Base-by-base conservation (phyloP, 2,888 invertebrate genomes). In the Epirrhoe tristata region DNA sequence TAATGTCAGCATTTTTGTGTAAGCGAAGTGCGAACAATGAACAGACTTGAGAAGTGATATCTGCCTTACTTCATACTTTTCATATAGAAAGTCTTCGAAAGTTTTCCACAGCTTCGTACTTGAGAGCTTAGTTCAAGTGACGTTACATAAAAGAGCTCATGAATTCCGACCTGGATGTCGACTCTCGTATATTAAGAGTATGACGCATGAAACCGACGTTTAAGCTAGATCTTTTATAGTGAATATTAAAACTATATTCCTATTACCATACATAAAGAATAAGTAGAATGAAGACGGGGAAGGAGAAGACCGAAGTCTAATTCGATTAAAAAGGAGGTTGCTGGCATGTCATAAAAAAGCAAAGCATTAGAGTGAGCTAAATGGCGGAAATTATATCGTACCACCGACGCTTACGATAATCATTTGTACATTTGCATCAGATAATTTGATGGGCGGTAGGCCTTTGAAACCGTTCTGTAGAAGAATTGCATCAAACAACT, bases 91-190 rank as follows among this genome's bases (percentile, higher is more conserved):
- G 77, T 84, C 74, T 77, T 79, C 74, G 80, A 84, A 89, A 88
- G 77, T 87, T 88, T 79, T 77, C 75, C 69, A 76, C 77, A 77
- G 84, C 79, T 82, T 80, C 75, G 75, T 81, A 81, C 80, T 85
- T 82, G 67, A 70, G 74, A 76, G 76, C 77, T 77, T 76, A 81
- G 79, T 83, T 85, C 82, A 83, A 88, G 85, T 83, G 81, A 81
- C 81, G 79, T 87, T 81, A 83, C 76, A 84, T 82, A 83, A 83
- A 84, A 85, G 80, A 81, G 73, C 80, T 80, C 80, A 80, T 83
- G 85, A 86, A 86, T 83, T 80, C 75, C 69, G 63, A 73, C 76
- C 78, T 77, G 70, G 71, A 72, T 76, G 78, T 79, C 81, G 74
- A 79, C 78, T 78, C 78, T 72, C 67, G 73, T 73, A 76, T 77